phyloP scores from a whole-genome alignment of 2,797 vertebrate species.

The Sparus aurata region DNA sequence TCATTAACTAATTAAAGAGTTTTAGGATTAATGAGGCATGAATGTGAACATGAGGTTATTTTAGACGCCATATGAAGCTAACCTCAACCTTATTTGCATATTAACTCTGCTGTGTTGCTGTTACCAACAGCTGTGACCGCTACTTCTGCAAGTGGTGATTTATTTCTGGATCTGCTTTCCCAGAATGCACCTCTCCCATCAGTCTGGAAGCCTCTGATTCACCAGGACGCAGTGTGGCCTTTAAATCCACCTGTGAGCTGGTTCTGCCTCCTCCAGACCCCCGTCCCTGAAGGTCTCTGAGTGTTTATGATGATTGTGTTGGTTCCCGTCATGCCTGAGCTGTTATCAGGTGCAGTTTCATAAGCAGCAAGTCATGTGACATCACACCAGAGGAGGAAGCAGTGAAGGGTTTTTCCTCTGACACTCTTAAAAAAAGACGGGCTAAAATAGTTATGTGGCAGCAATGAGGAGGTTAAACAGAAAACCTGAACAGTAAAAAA shows the following conservation, averaged over 20 bases:
- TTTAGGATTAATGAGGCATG: neutral
- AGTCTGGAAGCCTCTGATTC: slow-evolving; percentile 10
- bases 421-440: neutral
- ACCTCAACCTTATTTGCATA: slow-evolving; percentile 13
- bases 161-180: slow-evolving; percentile 15
- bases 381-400: slow-evolving; percentile 12
- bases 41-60: neutral
- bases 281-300: neutral
- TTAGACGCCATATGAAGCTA: neutral
- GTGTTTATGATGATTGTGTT: neutral
- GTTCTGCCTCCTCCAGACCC: neutral
- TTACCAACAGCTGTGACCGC: neutral
- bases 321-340: neutral
- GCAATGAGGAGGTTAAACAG: neutral
- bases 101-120: neutral
- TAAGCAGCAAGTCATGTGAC: neutral
- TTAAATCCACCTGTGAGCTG: neutral
- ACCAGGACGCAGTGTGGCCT: neutral
- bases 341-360: neutral
- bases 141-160: slow-evolving; percentile 18
- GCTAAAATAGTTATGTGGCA: neutral
- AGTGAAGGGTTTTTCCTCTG: neutral
- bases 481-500: no score
- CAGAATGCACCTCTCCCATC: slow-evolving; percentile 33
- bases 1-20: neutral